Evolutionary conservation across 2,888 invertebrate genomes (phyloP).

Genomic region (Pseudococcus longispinus): DNA sequence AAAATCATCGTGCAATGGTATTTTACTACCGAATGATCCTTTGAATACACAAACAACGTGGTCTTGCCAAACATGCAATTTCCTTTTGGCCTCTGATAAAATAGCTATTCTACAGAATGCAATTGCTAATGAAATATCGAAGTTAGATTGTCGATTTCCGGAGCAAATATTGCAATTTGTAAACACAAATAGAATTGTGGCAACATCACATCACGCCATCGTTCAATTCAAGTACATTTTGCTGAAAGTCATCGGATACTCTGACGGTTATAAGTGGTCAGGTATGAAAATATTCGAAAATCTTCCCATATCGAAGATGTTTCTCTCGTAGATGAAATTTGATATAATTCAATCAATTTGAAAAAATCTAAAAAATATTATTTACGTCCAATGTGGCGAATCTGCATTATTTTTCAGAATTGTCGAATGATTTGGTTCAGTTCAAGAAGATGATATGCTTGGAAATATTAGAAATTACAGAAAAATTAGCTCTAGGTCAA

Average conservation of each 20-base stretch:
- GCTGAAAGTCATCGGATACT: conserved; percentile 41
- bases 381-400: neutral
- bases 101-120: conserved; percentile 55
- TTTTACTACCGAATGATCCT: conserved; percentile 69
- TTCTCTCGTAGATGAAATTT: too few species aligned
- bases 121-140: conserved; percentile 21
- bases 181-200: neutral
- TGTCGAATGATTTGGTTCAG: conserved; percentile 68
- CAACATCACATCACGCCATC: conserved; percentile 37
- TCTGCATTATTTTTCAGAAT: conserved; percentile 64
- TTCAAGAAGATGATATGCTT: conserved; percentile 70
- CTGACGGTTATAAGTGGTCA: conserved; percentile 45
- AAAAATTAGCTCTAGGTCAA: conserved; percentile 68
- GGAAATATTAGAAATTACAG: conserved; percentile 68
- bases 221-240: conserved; percentile 51
- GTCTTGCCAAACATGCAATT: conserved; percentile 64
- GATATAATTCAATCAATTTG: neutral
- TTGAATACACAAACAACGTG: conserved; percentile 67
- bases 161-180: conserved; percentile 15
- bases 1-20: conserved; percentile 65
- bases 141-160: conserved; percentile 25
- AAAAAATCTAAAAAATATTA: neutral
- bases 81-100: conserved; percentile 28
- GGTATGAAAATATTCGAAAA: neutral
- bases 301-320: too few species aligned